These are phyloP conservation scores for Agriotes lineatus DNA, from an alignment of 2,888 invertebrate species.

Conservation along the genomic window DNA sequence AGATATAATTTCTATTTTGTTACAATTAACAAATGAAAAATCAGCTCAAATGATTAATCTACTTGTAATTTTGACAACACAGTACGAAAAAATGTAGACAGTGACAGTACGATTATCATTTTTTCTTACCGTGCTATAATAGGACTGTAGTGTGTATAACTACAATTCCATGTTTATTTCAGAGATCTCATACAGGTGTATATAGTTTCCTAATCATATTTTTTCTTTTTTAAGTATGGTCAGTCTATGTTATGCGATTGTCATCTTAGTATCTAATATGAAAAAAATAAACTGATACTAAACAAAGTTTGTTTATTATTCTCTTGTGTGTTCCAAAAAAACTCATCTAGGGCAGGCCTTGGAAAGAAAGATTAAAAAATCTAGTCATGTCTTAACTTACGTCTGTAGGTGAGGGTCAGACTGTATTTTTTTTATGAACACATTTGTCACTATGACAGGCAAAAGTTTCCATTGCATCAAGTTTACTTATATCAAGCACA, in stretches of 20 bases:
- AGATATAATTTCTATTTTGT: conserved; percentile 23
- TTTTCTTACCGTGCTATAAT: conserved; percentile 30
- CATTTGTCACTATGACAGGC: no score
- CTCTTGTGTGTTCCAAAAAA: no score
- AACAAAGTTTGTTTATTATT: no score
- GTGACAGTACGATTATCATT: not conserved
- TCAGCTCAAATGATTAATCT: conserved; percentile 29
- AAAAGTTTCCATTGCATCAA: no score
- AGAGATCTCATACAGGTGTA: conserved; percentile 54
- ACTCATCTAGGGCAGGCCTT: no score
- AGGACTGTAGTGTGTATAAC: conserved; percentile 43
- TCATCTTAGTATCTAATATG: conserved; percentile 62
- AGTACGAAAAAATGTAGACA: conserved; percentile 11
- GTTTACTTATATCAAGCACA: no score
- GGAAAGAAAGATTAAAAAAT: no score
- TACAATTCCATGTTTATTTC: conserved; percentile 51
- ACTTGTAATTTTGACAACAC: conserved; percentile 22
- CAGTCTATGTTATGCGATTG: conserved; percentile 62
- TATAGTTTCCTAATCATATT: conserved; percentile 48
- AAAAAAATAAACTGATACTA: conserved; percentile 62
- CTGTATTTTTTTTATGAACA: no score
- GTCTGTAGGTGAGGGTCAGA: no score
- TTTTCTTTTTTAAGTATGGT: conserved; percentile 62
- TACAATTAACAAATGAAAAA: conserved; percentile 13
- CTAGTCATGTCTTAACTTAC: no score